These are phyloP conservation scores for Neolamprologus variostigma DNA, from an alignment of 2,113 vertebrate genomes.

Conservation along the genomic window DNA sequence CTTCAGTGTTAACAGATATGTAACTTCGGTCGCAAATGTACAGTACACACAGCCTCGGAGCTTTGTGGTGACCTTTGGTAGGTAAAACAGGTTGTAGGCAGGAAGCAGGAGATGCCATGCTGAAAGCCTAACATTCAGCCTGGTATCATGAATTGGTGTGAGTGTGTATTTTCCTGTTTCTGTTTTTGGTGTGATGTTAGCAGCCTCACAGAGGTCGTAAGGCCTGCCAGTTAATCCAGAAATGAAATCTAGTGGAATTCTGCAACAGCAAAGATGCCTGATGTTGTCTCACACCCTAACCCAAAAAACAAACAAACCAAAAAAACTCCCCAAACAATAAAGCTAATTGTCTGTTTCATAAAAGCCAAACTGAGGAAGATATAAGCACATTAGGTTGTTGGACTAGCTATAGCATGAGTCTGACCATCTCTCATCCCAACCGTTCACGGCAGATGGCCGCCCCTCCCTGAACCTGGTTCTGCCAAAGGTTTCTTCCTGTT, in stretches of 20 bases:
- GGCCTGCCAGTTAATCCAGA: background rate
- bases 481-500: background rate
- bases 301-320: background rate
- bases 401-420: background rate
- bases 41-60: background rate
- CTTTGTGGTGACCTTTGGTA: background rate
- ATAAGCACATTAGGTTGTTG: background rate
- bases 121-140: background rate
- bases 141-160: background rate
- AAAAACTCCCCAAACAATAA: background rate
- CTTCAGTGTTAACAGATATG: background rate
- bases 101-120: background rate
- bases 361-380: background rate
- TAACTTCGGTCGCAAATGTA: background rate
- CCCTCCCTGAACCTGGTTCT: background rate
- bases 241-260: background rate
- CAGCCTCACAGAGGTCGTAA: background rate
- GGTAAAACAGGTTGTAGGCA: background rate
- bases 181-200: background rate
- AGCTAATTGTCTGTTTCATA: background rate
- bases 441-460: accelerated
- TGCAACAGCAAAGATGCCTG: background rate
- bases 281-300: background rate
- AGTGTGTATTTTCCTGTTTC: background rate
- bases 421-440: background rate